Conservation (phyloP, 2,113 vertebrate species). For the Ciconia stormi region DNA sequence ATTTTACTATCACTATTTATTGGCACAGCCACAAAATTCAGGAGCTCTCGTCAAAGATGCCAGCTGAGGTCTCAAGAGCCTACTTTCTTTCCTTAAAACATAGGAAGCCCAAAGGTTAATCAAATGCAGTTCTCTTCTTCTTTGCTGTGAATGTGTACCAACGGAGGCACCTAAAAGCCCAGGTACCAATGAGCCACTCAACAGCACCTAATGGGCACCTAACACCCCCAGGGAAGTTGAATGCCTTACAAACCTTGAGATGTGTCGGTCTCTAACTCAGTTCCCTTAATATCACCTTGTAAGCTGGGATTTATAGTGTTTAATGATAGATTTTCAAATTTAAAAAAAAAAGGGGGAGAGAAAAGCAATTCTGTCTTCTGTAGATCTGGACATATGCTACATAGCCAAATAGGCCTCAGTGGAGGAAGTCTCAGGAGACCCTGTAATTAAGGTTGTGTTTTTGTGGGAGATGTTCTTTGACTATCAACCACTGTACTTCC, state of each 20-base stretch:
- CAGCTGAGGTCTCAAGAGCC: not conserved
- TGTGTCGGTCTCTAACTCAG: not conserved
- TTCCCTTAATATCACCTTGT: not conserved
- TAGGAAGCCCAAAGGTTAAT: not conserved
- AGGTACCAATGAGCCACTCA: not conserved
- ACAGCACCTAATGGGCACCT: not conserved
- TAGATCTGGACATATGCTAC: not conserved
- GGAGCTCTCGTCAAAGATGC: not conserved
- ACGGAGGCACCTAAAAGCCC: not conserved
- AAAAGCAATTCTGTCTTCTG: not conserved
- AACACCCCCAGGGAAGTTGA: not conserved
- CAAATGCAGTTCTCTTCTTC: not conserved
- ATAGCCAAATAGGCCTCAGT: not conserved
- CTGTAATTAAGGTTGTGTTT: not conserved
- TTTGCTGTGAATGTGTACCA: fast-evolving
- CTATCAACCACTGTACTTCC: not conserved
- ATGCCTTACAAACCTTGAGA: not conserved
- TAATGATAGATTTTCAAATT: not conserved
- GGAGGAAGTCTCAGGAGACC: not conserved
- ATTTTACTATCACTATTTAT: not conserved
- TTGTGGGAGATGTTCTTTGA: not conserved
- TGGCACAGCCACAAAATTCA: not conserved
- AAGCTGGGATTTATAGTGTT: not conserved
- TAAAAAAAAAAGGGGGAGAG: fast-evolving
- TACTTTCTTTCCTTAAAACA: not conserved